Percentiles rank a stretch among this genome's conserved stretches.
Evolutionary conservation across 2,888 invertebrate genomes (phyloP).

Genomic region (Odontomyia ornata): DNA sequence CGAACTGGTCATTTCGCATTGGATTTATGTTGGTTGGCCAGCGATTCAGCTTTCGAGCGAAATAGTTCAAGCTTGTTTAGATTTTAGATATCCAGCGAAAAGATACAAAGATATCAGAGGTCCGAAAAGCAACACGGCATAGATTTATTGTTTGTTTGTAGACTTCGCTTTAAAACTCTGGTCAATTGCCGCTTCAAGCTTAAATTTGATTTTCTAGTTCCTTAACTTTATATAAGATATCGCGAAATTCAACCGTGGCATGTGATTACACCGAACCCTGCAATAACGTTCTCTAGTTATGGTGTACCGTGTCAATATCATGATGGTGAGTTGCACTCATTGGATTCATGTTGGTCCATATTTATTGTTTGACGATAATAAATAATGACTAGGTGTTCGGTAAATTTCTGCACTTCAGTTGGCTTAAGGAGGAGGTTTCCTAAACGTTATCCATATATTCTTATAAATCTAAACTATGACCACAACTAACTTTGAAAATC

Average conservation of each 20-base stretch:
- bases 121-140: background rate
- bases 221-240: slow-evolving; percentile 5
- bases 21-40: background rate
- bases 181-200: slow-evolving; percentile 12
- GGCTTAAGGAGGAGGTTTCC: background rate
- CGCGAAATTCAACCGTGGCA: background rate
- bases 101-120: background rate
- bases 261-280: background rate
- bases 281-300: background rate
- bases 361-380: slow-evolving; percentile 2
- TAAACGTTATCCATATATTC: background rate
- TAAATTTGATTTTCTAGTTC: background rate
- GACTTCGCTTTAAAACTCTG: background rate
- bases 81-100: background rate
- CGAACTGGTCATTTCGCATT: background rate
- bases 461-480: background rate
- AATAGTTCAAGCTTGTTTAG: background rate
- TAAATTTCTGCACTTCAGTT: background rate
- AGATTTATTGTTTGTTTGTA: slow-evolving; percentile 6
- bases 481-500: background rate
- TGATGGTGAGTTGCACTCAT: background rate
- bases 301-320: background rate
- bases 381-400: slow-evolving; percentile 12
- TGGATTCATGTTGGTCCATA: background rate
- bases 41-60: background rate